Evolutionary conservation across 92 coral and sea anemone species (phyloP).

Genomic region (Parazoanthus atlanticus): DNA sequence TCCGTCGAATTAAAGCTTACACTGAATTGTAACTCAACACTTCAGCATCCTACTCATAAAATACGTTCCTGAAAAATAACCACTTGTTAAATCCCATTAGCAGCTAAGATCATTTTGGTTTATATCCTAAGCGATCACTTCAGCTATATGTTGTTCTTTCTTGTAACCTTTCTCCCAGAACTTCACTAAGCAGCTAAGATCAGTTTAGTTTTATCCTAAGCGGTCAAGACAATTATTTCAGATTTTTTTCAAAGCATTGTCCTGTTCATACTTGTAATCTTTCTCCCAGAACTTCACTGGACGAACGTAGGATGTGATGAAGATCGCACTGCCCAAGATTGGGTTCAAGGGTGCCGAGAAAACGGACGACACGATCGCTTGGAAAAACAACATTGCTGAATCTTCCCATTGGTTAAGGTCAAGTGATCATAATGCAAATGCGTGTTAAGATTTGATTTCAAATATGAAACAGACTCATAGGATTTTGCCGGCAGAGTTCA

Average conservation of each 20-base stretch:
- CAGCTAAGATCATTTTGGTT: no score
- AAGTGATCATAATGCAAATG: neutral
- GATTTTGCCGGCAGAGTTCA: neutral
- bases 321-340: slow-evolving; percentile 94
- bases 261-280: slow-evolving; percentile 86
- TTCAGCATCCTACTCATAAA: no score
- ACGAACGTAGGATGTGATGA: slow-evolving; percentile 93
- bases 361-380: slow-evolving; percentile 87
- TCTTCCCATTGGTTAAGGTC: slow-evolving; percentile 74
- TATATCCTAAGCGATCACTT: no score
- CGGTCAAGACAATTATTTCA: neutral
- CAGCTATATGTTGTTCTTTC: no score
- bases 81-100: no score
- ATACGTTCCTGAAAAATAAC: no score
- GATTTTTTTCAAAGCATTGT: no score
- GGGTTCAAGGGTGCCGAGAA: slow-evolving; percentile 97
- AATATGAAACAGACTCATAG: neutral
- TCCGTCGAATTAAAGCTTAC: no score
- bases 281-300: slow-evolving; percentile 99
- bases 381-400: slow-evolving; percentile 98
- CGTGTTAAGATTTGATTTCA: neutral
- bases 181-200: no score
- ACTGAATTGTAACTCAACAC: no score
- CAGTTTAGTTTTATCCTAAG: neutral
- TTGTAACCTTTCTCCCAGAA: no score